Percentiles rank a stretch among this genome's conserved stretches.
Conservation (phyloP, 2,888 invertebrate genomes). For the Epicampocera succincta region DNA sequence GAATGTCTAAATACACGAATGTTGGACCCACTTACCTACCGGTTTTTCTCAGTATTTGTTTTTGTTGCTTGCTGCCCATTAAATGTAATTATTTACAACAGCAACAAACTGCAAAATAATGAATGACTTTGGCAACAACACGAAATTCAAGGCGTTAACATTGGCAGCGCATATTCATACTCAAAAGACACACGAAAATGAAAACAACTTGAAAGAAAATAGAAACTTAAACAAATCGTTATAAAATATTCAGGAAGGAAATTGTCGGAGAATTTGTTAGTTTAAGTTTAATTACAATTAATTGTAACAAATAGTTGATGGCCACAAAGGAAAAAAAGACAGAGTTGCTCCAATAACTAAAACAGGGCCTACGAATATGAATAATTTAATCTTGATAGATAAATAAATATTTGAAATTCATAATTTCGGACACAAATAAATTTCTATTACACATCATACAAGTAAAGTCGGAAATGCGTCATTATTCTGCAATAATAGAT, state of each 20-base stretch:
- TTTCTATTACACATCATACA: too few relatives aligned
- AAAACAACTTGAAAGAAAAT: not conserved
- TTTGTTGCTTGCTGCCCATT: constrained; percentile 45
- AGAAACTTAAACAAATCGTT: not conserved
- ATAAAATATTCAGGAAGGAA: constrained; percentile 3
- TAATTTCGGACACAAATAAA: too few relatives aligned
- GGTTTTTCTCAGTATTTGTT: not conserved
- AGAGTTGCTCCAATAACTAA: too few relatives aligned
- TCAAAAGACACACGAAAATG: constrained; percentile 3
- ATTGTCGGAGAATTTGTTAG: not conserved
- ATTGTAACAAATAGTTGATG: not conserved
- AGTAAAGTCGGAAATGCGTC: too few relatives aligned
- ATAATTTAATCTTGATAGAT: too few relatives aligned
- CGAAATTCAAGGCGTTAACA: constrained; percentile 63
- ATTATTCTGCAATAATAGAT: too few relatives aligned
- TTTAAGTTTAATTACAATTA: not conserved
- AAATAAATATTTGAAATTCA: too few relatives aligned
- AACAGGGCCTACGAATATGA: too few relatives aligned
- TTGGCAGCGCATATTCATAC: constrained; percentile 35
- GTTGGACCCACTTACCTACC: constrained; percentile 30
- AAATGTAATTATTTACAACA: constrained; percentile 45
- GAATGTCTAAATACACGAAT: constrained; percentile 2
- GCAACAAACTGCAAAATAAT: constrained; percentile 27
- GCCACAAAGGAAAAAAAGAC: too few relatives aligned
- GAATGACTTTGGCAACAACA: constrained; percentile 38